Evolutionary conservation across 2,113 vertebrate genomes (phyloP), one percentile per base, ranked within the genome.

Genomic region (Raja brachyura): DNA sequence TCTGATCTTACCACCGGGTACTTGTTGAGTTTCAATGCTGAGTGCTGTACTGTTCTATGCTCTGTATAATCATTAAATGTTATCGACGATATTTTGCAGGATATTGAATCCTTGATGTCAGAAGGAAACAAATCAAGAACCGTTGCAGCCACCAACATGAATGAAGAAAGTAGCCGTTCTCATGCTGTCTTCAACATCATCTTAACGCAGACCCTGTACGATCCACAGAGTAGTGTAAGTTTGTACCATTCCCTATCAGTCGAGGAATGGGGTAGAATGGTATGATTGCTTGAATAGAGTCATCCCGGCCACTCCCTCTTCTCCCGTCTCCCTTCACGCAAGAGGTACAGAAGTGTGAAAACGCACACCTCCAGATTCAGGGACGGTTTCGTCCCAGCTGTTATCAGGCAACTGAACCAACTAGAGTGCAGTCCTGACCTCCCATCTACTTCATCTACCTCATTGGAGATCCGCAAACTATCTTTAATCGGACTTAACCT

Each of bases 141-240:
- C 0, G 98, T 98, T 63, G 98, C 98, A 63, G 98, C 98, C 74
- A 99, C 98, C 94, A 98, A 99, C 96, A 99, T 98, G 98, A 99
- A 99, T 18, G 98, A 99, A 93, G 98, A 99, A 95, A 98, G 97
- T 94, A 98, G 97, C 93, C 97, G 97, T 20, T 98, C 97, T 56
- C 97, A 98, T 33, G 97, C 97, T 0, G 97, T 98, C 33, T 98
- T 98, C 96, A 98, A 95, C 93, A 98, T 98, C 93, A 96, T 97
- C 93, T 95, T 98, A 95, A 98, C 97, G 20, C 97, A 98, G 95
- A 98, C 97, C 0, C 97, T 98, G 11, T 97, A 95, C 77, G 97
- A 98, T 95, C 95, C 97, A 93, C 97, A 96, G 93, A 97, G 97
- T 93, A 97, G 97, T 94, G 97, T 98, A 96, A 83, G 97, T 94